These are phyloP conservation scores for Heloderma charlesbogerti DNA, from an alignment of 2,113 vertebrate species.

Conservation along the genomic window DNA sequence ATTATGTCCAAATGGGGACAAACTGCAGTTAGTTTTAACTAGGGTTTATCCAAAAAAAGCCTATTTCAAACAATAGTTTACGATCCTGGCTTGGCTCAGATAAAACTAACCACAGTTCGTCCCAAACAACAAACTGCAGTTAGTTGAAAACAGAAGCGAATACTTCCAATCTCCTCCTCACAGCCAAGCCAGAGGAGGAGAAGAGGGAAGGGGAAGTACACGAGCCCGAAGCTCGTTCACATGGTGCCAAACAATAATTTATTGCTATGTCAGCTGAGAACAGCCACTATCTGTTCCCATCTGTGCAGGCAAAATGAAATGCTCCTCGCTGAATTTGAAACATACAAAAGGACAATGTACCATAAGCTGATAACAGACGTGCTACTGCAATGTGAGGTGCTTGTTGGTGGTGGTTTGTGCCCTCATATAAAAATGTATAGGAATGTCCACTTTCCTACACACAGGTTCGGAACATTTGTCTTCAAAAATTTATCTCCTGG, in stretches of 20 bases:
- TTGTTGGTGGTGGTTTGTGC: neutral
- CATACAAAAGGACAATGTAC: neutral
- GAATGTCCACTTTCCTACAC: neutral
- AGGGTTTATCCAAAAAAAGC: neutral
- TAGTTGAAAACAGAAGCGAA: neutral
- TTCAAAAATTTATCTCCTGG: neutral
- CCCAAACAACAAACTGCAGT: neutral
- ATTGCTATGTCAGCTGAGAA: neutral
- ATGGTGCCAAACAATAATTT: neutral
- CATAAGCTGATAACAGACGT: neutral
- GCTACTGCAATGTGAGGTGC: neutral
- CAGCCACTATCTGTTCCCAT: neutral
- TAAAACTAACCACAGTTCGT: neutral
- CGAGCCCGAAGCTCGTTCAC: neutral
- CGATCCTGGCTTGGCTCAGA: neutral
- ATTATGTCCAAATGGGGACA: neutral
- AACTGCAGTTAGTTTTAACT: neutral
- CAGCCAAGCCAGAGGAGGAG: neutral
- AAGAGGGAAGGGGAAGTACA: neutral
- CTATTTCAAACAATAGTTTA: neutral
- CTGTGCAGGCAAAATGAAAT: neutral
- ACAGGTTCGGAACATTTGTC: neutral
- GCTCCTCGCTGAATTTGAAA: constrained; percentile 27
- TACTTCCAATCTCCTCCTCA: neutral
- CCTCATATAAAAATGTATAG: neutral